Conservation (phyloP, 2,888 invertebrate genomes). For the Entomobrya proxima region DNA sequence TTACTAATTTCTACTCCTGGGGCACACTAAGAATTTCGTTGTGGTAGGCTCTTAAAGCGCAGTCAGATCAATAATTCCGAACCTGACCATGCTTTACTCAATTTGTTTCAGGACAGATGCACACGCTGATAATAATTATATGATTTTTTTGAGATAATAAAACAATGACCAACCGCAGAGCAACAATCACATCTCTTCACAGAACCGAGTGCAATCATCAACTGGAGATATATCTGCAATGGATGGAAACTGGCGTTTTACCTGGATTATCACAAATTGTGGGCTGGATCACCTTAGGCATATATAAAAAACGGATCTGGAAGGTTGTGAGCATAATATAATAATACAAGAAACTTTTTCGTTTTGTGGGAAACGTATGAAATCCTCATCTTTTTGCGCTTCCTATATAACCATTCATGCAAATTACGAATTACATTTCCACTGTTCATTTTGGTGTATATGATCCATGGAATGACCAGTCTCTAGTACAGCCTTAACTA, state of each 20-base stretch:
- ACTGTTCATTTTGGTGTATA: too few species aligned
- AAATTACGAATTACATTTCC: too few species aligned
- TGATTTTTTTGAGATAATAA: not conserved
- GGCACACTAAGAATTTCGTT: not conserved
- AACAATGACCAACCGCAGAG: not conserved
- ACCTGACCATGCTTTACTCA: constrained; percentile 16
- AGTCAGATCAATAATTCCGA: not conserved
- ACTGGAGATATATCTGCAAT: constrained; percentile 27
- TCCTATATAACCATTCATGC: too few species aligned
- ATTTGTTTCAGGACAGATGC: not conserved
- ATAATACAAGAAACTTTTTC: constrained; percentile 26
- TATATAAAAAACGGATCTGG: constrained; percentile 40
- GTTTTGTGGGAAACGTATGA: constrained; percentile 54
- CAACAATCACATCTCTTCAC: constrained; percentile 30
- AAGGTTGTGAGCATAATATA: constrained; percentile 29
- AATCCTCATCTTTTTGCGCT: too few species aligned
- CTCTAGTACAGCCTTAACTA: too few species aligned
- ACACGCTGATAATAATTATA: not conserved
- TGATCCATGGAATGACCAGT: too few species aligned
- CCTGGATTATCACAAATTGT: not conserved
- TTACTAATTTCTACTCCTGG: not conserved
- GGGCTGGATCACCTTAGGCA: constrained; percentile 48
- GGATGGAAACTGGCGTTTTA: not conserved
- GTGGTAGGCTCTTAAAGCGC: constrained; percentile 10
- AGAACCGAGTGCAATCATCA: constrained; percentile 17